Base-by-base conservation (phyloP, 1,140 invertebrate species). In the Pseudachorutes palmiensis region DNA sequence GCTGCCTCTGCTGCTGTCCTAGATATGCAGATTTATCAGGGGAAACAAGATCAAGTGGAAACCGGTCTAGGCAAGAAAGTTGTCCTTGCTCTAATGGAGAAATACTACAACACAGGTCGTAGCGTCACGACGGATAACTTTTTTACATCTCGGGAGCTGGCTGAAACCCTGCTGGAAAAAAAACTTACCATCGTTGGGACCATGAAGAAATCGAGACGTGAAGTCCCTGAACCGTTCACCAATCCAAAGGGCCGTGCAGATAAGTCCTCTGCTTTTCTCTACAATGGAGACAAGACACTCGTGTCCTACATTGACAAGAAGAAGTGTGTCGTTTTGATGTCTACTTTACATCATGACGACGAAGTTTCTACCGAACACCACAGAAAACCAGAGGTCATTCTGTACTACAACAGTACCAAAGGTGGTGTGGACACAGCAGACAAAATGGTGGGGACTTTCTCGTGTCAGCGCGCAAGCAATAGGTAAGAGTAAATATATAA, bases 351-450 rank as follows among this genome's bases (percentile, higher is more conserved):
- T 19, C 36, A 41, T 41, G 36, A 5, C 5, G 5, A 5, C 5
- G 5, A 5, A 41, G 19, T 41, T 19, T 9, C 5, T 19, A 41
- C 5, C 5, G 5, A 41, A 19, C 5, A 9, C 36, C 36, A 41
- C 5, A 41, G 19, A 14, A 64, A 64, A 29, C 62, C 62, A 24
- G 62, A 48, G n/a, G 49, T 64, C n/a, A 26, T 64, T 19, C 19
- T 49, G 33, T 14, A 45, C 19, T 64, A 64, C 28, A 64, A 64
- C 31, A 5, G 22, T 26, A 64, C 62, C 12, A 64, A 64, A 48
- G 62, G 62, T 26, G 62, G 36, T 1, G 62, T 64, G 12, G 62
- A 64, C 41, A 64, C 62, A 2, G 31, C 31, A 19, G 62, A 64
- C 30, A 33, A 64, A 51, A 64, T 64, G 62, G 14, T 60, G 12